phyloP scores from a whole-genome alignment of 1,140 invertebrate genomes.

The Acromyrmex echinatior region DNA sequence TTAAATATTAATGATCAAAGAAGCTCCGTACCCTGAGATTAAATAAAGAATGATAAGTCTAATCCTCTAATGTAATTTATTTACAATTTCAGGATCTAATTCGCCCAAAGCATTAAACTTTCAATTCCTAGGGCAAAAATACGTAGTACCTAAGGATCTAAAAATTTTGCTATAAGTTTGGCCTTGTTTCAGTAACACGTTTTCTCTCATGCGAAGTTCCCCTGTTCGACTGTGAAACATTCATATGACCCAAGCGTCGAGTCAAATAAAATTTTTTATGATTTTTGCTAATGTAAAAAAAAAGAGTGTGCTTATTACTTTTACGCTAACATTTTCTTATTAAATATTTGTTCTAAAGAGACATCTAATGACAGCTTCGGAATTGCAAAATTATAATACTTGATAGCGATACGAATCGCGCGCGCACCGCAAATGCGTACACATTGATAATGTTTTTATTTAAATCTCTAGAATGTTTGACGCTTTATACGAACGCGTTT shows the following conservation, averaged over 20 bases:
- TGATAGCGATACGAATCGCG: background rate
- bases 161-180: background rate
- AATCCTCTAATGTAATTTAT: background rate
- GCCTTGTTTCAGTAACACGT: conserved; percentile 6
- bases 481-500: background rate
- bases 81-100: background rate
- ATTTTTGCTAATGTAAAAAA: background rate
- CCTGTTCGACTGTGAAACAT: conserved; percentile 5
- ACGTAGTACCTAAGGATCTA: background rate
- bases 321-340: background rate
- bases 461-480: background rate
- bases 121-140: background rate
- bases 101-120: conserved; percentile 30
- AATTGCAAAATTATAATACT: background rate
- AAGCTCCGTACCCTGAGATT: background rate
- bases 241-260: background rate
- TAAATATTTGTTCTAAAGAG: background rate
- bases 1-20: background rate
- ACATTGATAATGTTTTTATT: background rate
- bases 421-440: background rate
- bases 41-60: background rate
- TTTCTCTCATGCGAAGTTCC: background rate
- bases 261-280: conserved; percentile 38
- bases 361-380: background rate
- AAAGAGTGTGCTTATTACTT: conserved; percentile 21